phyloP scores from a whole-genome alignment of 2,113 vertebrate genomes.

The Cairina moschata region DNA sequence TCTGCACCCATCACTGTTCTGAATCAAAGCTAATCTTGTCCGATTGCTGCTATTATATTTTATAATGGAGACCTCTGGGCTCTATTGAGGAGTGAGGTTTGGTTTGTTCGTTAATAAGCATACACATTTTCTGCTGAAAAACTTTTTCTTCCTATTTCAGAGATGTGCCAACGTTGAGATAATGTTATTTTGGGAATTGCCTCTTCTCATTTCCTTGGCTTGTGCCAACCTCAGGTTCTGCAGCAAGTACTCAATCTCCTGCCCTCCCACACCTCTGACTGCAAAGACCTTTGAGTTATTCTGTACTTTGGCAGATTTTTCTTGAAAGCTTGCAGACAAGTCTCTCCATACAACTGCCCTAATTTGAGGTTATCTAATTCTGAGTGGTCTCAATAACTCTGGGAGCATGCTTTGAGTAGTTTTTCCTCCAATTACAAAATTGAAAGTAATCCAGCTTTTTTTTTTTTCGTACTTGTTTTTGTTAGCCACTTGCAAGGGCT shows the following conservation, averaged over 20 bases:
- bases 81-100: neutral
- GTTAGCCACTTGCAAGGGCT: neutral
- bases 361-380: neutral
- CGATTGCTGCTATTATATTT: neutral
- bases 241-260: neutral
- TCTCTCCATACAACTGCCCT: neutral
- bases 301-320: neutral
- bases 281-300: neutral
- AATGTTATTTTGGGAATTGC: neutral
- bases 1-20: accelerated
- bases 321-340: neutral
- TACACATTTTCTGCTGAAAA: neutral
- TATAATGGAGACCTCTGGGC: neutral
- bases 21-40: neutral
- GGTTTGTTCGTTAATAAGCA: neutral
- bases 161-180: accelerated
- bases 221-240: neutral
- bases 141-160: neutral
- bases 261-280: neutral
- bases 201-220: neutral
- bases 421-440: neutral
- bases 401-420: neutral
- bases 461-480: neutral
- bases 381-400: neutral
- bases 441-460: neutral